A percentile compares a stretch with the other conserved stretches of the same genome.
Conservation (phyloP, 2,888 invertebrate genomes). For the Caenorhabditis doughertyi region DNA sequence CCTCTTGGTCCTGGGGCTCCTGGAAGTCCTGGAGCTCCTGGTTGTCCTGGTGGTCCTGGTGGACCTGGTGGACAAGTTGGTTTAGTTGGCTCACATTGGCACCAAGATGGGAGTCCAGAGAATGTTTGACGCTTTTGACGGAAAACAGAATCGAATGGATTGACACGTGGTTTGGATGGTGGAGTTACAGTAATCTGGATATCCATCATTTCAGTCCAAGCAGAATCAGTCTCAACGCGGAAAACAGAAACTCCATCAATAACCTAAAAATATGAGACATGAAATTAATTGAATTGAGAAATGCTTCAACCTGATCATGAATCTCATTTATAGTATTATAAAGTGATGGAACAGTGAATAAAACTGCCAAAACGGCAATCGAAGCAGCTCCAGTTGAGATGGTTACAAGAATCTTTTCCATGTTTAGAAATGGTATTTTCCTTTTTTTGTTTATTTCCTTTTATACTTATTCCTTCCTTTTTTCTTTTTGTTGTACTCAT, state of each 20-base stretch:
- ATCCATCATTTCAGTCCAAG: constrained; percentile 77
- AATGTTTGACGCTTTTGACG: constrained; percentile 72
- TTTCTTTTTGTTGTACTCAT: constrained; percentile 10
- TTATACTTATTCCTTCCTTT: constrained; percentile 26
- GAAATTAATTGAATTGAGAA: background rate
- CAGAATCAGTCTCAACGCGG: constrained; percentile 76
- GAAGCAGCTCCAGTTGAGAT: constrained; percentile 63
- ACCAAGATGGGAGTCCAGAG: no score
- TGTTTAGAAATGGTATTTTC: constrained; percentile 33
- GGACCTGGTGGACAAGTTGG: constrained; percentile 75
- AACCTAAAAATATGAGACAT: constrained; percentile 61
- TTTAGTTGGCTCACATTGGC: no score
- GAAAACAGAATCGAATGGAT: constrained; percentile 75
- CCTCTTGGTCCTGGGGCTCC: constrained; percentile 72
- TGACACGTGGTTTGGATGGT: constrained; percentile 74
- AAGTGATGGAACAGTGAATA: constrained; percentile 72
- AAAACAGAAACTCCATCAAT: constrained; percentile 74
- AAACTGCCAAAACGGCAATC: constrained; percentile 76
- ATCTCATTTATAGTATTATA: constrained; percentile 79
- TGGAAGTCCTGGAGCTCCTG: constrained; percentile 70
- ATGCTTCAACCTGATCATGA: constrained; percentile 73
- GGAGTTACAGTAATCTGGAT: no score
- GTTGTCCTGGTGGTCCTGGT: constrained; percentile 74
- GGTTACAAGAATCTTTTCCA: constrained; percentile 70
- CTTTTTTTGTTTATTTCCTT: background rate